Evolutionary conservation across 2,888 invertebrate species (phyloP), one percentile per base, ranked within the genome.

Genomic region (Pinctada fucata): DNA sequence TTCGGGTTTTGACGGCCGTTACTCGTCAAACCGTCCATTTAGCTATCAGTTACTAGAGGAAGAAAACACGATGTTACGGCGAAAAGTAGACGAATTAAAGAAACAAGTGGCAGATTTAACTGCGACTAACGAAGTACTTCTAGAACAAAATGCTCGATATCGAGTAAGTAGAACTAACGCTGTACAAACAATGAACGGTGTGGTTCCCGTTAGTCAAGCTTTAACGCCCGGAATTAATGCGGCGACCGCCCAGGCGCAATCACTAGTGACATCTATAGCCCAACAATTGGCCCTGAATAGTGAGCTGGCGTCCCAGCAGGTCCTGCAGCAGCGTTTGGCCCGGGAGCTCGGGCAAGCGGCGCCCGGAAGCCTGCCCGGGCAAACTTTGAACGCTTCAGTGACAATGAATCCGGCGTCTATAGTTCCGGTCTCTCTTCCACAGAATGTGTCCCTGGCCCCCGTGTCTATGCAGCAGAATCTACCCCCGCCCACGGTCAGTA

Each of bases 101-200:
- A 95, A 95, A 89, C 95, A 95, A 92, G 95, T 95, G 31, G 94
- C 94, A 52, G 95, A 96, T 91, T 92, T 96, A 81, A 95, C 95
- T 58, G 95, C 96, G 2, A 95, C 96, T 6, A 96, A 96, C 91
- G 96, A 96, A 90, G 96, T 96, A 90, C 93, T 96, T 10, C 92
- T 96, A 82, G 95, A 96, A 87, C 96, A 96, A 92, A 96, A 96
- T 92, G 96, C 96, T 48, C 95, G 95, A 83, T 92, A 96, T 80
- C 93, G 96, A 51, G 87, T 90, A 70, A 87, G 88, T 83, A 88
- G 89, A 79, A 82, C 89, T 45, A 90, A 88, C 70, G 83, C 87
- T 49, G 83, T 88, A 10, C 82, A 83, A 45, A 84, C 88, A 48
- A 87, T 85, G 58, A 79, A 85, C 13, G 80, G 84, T 10, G 88